Evolutionary conservation across 2,888 invertebrate genomes (phyloP).

Genomic region (Tuta absoluta): DNA sequence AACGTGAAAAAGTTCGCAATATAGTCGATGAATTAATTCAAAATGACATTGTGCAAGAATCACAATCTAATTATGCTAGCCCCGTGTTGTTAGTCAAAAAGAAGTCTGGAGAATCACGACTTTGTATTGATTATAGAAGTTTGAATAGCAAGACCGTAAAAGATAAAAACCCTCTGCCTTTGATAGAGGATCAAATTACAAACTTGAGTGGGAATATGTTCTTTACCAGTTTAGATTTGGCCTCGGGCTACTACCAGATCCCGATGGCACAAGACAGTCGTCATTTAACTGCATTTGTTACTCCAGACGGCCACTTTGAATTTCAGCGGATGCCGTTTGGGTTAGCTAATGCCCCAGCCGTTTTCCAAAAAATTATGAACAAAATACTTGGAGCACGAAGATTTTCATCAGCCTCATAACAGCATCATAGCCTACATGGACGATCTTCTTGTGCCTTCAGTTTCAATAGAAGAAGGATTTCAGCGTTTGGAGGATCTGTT

Average conservation of each 20-base stretch:
- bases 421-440: slow-evolving; percentile 18
- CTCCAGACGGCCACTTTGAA: slow-evolving; percentile 44
- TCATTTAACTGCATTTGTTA: slow-evolving; percentile 40
- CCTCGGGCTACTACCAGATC: slow-evolving; percentile 52
- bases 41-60: slow-evolving; percentile 36
- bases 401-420: slow-evolving; percentile 10
- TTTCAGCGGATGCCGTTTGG: slow-evolving; percentile 47
- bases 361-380: slow-evolving; percentile 36
- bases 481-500: slow-evolving; percentile 9
- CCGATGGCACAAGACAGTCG: slow-evolving; percentile 36
- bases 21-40: slow-evolving; percentile 34
- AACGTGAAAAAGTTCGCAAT: slow-evolving; percentile 33
- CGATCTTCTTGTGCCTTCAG: slow-evolving; percentile 16
- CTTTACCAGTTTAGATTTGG: slow-evolving; percentile 46
- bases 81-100: slow-evolving; percentile 37
- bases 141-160: slow-evolving; percentile 40
- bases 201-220: slow-evolving; percentile 40
- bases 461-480: slow-evolving; percentile 1
- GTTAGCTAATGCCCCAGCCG: slow-evolving; percentile 41
- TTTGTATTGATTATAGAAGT: slow-evolving; percentile 40
- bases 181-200: slow-evolving; percentile 42
- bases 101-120: slow-evolving; percentile 35
- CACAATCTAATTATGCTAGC: slow-evolving; percentile 36
- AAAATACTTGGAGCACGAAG: slow-evolving; percentile 9
- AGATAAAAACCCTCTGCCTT: slow-evolving; percentile 34